phyloP scores from a whole-genome alignment of 1,140 invertebrate species.

The Chlorops oryzae region DNA sequence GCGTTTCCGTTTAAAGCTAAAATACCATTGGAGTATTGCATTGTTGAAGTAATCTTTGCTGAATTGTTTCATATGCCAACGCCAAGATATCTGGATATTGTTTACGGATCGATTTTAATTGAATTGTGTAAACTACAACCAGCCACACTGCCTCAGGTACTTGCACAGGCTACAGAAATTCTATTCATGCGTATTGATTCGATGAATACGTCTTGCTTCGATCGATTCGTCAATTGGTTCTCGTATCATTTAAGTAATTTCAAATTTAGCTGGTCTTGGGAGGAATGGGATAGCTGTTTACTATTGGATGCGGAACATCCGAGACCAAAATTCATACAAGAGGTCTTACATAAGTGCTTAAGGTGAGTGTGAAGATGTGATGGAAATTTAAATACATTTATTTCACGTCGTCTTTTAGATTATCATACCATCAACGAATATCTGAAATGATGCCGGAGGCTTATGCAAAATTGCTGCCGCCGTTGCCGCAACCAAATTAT shows the following conservation, averaged over 20 bases:
- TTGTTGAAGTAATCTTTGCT: slow-evolving; percentile 93
- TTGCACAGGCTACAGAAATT: slow-evolving; percentile 96
- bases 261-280: slow-evolving; percentile 98
- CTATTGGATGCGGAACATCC: slow-evolving; percentile 85
- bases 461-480: slow-evolving; percentile 79
- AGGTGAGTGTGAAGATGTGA: slow-evolving; percentile 54
- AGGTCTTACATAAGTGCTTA: slow-evolving; percentile 85
- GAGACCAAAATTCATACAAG: slow-evolving; percentile 91
- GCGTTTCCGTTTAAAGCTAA: slow-evolving; percentile 90
- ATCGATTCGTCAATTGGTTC: slow-evolving; percentile 97
- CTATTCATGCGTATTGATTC: slow-evolving; percentile 91
- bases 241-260: slow-evolving; percentile 99
- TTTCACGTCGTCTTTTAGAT: slow-evolving; percentile 53
- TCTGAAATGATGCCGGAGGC: slow-evolving; percentile 84
- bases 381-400: background rate
- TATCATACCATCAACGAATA: slow-evolving; percentile 93
- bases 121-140: slow-evolving; percentile 96
- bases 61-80: slow-evolving; percentile 91
- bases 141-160: slow-evolving; percentile 92
- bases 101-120: slow-evolving; percentile 92
- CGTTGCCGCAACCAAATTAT: slow-evolving; percentile 69
- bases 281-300: slow-evolving; percentile 83
- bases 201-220: slow-evolving; percentile 95
- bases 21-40: slow-evolving; percentile 96
- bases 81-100: slow-evolving; percentile 82